Evolutionary conservation across 2,113 vertebrate species (phyloP).

Genomic region (Procapra przewalskii): DNA sequence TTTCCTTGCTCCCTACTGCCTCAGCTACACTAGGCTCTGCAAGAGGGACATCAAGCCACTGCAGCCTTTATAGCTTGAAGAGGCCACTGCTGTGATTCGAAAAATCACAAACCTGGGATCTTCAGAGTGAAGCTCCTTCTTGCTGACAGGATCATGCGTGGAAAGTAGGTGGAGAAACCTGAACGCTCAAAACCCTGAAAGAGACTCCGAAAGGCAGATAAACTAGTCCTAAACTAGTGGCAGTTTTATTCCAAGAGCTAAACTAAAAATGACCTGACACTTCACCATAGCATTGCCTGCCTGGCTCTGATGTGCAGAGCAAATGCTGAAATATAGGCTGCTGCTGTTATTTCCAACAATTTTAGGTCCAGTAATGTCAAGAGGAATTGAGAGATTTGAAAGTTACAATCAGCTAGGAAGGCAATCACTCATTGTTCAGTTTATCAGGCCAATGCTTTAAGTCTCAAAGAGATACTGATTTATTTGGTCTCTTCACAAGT

Average conservation of each 20-base stretch:
- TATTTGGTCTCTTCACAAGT: neutral
- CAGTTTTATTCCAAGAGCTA: constrained; percentile 14
- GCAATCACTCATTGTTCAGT: accelerated
- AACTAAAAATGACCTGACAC: constrained; percentile 54
- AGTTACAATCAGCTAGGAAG: neutral
- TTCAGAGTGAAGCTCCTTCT: neutral
- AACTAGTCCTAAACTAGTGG: neutral
- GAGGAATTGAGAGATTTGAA: neutral
- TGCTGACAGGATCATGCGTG: neutral
- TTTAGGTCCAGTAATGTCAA: neutral
- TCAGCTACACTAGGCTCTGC: neutral
- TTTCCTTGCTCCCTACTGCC: neutral
- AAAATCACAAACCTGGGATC: neutral
- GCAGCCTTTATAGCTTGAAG: neutral
- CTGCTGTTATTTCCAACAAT: neutral
- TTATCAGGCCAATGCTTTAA: neutral
- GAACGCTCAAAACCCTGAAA: neutral
- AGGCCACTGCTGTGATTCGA: neutral
- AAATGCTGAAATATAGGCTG: neutral
- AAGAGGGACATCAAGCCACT: neutral
- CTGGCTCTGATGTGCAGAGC: neutral
- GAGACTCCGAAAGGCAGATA: neutral
- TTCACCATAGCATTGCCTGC: neutral
- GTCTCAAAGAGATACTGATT: neutral
- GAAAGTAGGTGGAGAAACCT: neutral